Percentiles rank a stretch among this genome's conserved stretches.
These are phyloP conservation scores for Fukomys damarensis DNA, from an alignment of 2,113 vertebrate species.

Conservation along the genomic window DNA sequence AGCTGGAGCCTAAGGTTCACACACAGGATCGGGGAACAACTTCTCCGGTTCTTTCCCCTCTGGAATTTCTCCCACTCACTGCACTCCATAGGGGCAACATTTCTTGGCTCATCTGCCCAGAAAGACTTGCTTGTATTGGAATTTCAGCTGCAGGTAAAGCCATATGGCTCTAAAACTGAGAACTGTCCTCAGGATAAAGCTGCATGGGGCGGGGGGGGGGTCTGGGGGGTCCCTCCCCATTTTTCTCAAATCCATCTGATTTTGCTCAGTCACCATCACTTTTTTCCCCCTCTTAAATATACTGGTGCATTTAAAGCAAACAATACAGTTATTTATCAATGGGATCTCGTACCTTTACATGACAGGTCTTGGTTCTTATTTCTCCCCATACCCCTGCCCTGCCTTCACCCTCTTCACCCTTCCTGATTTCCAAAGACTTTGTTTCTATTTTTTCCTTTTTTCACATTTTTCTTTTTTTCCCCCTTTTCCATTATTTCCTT, in stretches of 20 bases:
- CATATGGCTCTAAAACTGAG: neutral
- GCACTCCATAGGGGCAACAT: neutral
- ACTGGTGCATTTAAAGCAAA: no score
- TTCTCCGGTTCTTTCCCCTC: conserved; percentile 7
- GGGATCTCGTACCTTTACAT: no score
- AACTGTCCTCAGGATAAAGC: neutral
- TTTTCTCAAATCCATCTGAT: neutral
- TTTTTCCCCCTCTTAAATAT: no score
- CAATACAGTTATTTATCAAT: no score
- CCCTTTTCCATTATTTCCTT: no score
- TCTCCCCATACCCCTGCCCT: no score
- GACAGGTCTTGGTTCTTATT: no score
- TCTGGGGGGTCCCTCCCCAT: neutral
- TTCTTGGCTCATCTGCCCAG: conserved; percentile 1
- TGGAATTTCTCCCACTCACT: neutral
- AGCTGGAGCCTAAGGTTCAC: neutral
- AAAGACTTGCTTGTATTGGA: conserved; percentile 6
- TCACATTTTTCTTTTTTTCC: no score
- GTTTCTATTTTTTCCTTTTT: no score
- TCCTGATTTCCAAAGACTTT: no score
- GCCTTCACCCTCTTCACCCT: no score
- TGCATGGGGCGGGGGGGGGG: neutral
- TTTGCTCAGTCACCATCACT: conserved; percentile 53
- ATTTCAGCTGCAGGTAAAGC: neutral
- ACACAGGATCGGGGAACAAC: neutral